Base-by-base conservation (phyloP, 2,797 vertebrate species). In the Thamnophis elegans region DNA sequence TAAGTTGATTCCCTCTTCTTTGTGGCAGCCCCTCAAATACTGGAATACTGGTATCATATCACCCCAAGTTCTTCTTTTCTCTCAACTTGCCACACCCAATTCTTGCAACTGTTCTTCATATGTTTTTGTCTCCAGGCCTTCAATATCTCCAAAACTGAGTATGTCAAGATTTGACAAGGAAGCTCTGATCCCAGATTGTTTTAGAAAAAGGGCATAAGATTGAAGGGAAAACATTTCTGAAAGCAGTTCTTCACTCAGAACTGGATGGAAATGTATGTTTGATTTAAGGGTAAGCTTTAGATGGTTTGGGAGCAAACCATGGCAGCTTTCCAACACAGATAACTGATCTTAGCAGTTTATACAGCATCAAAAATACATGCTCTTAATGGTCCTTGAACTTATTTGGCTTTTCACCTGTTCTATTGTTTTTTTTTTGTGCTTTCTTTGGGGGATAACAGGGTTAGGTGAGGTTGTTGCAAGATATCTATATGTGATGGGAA, bases 401-500 rank as follows among this genome's bases (percentile, higher is more conserved):
- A 87, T 93, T 88, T 87, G 0, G 0, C 4, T 89, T 96, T 94
- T 94, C 92, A 95, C 92, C 93, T 93, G 91, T 93, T 93, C 89
- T 93, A 92, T 28, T 32, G 92, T 91, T 85, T 55, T 88, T 89
- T 18, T 0, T 87, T 73, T 0, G 87, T 73, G 93, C 91, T 91
- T 94, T 94, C 91, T 0, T 13, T 90, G 85, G n/a, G 53, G 85
- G 92, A 93, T 78, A n/a, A 78, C 47, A 58, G 13, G 47, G 87
- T 58, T 73, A 68, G 89, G 55, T 20, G 92, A 92, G 94, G 91
- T 87, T 91, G 87, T 93, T 90, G 60, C 0, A 1, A 94, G 94
- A 93, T 94, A 94, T 87, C 96, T 96, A 95, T 96, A 94, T 96
- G 97, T 97, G 96, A 96, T 96, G 96, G 94, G 96, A 96, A 97